Base-by-base conservation (phyloP, 2,113 vertebrate species). In the Barbus barbus region DNA sequence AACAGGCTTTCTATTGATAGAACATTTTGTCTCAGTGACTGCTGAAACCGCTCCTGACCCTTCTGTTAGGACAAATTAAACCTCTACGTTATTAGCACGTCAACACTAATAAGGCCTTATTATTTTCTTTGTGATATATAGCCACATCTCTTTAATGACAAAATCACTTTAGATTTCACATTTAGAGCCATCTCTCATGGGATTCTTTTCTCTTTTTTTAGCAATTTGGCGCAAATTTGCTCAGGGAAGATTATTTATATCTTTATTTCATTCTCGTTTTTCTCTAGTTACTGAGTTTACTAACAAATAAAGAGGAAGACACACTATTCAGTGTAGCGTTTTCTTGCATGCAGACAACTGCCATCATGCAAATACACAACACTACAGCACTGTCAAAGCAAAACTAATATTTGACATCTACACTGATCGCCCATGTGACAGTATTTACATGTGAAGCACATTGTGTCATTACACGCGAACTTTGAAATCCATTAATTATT, bases 211-310 rank as follows among this genome's bases (percentile, higher is more conserved):
- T 73, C 87, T 71, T 92, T 14, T 86, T 83, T 92, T 9, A 92
- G 91, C 89, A 93, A 94, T 94, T 94, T 94, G 92, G 92, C 93
- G 89, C 92, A 90, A 90, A 88, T 92, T 92, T 92, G 86, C 92
- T 90, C 92, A 86, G 87, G 92, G 92, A 93, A 94, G 93, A 94
- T 93, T 89, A 93, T 86, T 85, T 87, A 80, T 92, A 84, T 85
- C 82, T 89, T 91, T 89, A 91, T 93, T 83, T 80, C 71, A 1
- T 78, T 88, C 86, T 89, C 90, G 87, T 82, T 63, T 88, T 56
- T 44, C 73, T n/a, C n/a, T n/a, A n/a, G n/a, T n/a, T n/a, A n/a
- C n/a, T 83, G 60, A 93, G 92, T 94, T 94, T 94, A 94, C 91
- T 90, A 94, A 94, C 91, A 26, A 36, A 80, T 56, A 84, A 91